Conservation (phyloP, 1,140 invertebrate genomes). For the Aricia agestis region DNA sequence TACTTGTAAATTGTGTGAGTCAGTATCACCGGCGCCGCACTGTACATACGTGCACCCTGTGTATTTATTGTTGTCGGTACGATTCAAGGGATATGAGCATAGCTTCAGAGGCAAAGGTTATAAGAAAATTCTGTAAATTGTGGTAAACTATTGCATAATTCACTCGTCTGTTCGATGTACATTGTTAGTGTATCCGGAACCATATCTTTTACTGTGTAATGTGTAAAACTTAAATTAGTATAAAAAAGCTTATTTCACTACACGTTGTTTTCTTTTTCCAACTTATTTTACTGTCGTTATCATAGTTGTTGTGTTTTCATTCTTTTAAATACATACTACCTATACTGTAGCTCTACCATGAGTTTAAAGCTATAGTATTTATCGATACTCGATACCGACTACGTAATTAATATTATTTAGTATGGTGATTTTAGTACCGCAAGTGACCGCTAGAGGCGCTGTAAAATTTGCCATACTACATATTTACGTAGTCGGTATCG, state of each 20-base stretch:
- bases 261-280: slow-evolving; percentile 50
- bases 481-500: no score
- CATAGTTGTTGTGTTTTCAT: neutral
- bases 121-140: slow-evolving; percentile 5
- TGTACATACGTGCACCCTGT: slow-evolving; percentile 60
- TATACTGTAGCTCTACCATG: no score
- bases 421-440: no score
- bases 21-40: slow-evolving; percentile 50
- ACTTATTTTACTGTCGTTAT: neutral
- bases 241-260: slow-evolving; percentile 69
- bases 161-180: slow-evolving; percentile 44
- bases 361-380: no score
- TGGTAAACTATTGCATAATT: slow-evolving; percentile 3
- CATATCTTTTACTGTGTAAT: slow-evolving; percentile 60
- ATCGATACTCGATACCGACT: no score
- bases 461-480: no score
- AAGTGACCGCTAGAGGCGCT: no score
- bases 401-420: no score
- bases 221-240: slow-evolving; percentile 67
- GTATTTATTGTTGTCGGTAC: slow-evolving; percentile 49
- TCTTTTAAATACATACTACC: no score
- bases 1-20: slow-evolving; percentile 39
- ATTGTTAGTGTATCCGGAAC: slow-evolving; percentile 56
- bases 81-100: slow-evolving; percentile 49
- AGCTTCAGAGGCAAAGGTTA: slow-evolving; percentile 48